Evolutionary conservation across 1,140 invertebrate species (phyloP).

Genomic region (Sarcophaga bullata): DNA sequence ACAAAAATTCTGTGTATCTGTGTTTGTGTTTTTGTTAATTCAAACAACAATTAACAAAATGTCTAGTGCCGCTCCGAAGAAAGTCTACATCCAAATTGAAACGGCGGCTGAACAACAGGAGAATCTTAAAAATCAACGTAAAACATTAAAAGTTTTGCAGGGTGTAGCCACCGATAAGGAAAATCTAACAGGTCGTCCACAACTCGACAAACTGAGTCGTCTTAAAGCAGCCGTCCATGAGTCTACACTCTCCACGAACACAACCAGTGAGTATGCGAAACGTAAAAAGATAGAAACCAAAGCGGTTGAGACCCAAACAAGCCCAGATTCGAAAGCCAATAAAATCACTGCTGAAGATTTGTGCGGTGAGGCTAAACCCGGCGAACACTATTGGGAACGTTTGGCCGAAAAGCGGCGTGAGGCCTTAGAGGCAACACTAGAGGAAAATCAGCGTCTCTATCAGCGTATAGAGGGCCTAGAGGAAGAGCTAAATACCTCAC

Average conservation of each 20-base stretch:
- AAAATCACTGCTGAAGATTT: slow-evolving; percentile 67
- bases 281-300: slow-evolving; percentile 58
- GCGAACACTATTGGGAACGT: slow-evolving; percentile 73
- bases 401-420: slow-evolving; percentile 72
- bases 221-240: slow-evolving; percentile 52
- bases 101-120: slow-evolving; percentile 67
- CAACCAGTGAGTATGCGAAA: slow-evolving; percentile 57
- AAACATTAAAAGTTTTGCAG: slow-evolving; percentile 71
- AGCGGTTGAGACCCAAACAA: slow-evolving; percentile 57
- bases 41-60: slow-evolving; percentile 34
- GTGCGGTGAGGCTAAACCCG: slow-evolving; percentile 69
- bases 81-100: slow-evolving; percentile 67
- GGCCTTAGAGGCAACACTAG: slow-evolving; percentile 70
- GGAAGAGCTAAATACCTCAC: slow-evolving; percentile 72
- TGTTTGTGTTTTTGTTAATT: slow-evolving; percentile 10
- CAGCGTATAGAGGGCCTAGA: slow-evolving; percentile 68
- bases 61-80: slow-evolving; percentile 50
- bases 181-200: slow-evolving; percentile 69
- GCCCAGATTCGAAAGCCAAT: slow-evolving; percentile 31
- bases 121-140: slow-evolving; percentile 67
- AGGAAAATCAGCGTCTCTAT: slow-evolving; percentile 70
- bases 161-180: slow-evolving; percentile 71
- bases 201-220: slow-evolving; percentile 59
- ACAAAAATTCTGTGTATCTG: background rate
- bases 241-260: slow-evolving; percentile 51